phyloP scores from a whole-genome alignment of 2,113 vertebrate genomes.

The Todiramphus chloris region DNA sequence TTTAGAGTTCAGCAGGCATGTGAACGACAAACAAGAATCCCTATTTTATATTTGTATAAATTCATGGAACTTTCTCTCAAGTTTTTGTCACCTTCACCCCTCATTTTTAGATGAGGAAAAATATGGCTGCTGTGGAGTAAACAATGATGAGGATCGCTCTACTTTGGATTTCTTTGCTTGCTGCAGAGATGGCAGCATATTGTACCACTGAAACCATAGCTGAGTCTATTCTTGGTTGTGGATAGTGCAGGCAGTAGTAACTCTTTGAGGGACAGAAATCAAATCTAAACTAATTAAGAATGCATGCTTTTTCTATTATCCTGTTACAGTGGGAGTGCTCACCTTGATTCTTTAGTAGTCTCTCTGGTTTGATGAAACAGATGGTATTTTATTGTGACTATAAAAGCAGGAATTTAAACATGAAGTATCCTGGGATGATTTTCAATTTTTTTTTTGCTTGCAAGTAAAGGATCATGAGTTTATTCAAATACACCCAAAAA shows the following conservation, averaged over 20 bases:
- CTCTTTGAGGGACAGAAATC: not conserved
- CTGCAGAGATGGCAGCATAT: not conserved
- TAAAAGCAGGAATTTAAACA: not conserved
- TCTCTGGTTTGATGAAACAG: not conserved
- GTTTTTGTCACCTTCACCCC: not conserved
- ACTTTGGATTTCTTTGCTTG: not conserved
- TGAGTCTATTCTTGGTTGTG: not conserved
- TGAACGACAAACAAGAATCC: not conserved
- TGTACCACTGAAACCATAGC: not conserved
- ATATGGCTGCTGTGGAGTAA: not conserved
- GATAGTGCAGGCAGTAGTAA: not conserved
- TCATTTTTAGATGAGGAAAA: not conserved
- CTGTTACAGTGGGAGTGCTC: not conserved
- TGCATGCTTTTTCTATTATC: not conserved
- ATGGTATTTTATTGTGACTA: not conserved
- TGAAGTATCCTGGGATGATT: not conserved
- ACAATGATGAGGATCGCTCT: not conserved
- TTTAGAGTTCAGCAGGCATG: not conserved
- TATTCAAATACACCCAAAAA: not conserved
- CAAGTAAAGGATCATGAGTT: not conserved
- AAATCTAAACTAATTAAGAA: not conserved
- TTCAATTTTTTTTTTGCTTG: not conserved
- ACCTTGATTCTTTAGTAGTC: not conserved
- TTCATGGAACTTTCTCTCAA: not conserved
- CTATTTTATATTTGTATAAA: not conserved